Evolutionary conservation across 1,140 invertebrate genomes (phyloP).

Genomic region (Physella acuta): DNA sequence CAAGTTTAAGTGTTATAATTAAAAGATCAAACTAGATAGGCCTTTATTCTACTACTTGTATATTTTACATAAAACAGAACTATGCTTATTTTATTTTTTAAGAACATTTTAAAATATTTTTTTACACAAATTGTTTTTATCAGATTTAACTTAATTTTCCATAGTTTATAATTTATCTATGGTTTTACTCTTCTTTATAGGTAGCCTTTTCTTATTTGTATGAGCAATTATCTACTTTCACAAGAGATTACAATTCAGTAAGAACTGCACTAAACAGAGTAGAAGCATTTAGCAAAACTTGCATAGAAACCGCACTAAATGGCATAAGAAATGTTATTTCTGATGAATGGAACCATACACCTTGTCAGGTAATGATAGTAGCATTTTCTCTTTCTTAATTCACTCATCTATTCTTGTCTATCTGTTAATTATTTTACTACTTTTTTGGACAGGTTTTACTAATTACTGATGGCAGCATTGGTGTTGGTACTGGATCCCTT

Average conservation of each 20-base stretch:
- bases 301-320: slow-evolving; percentile 74
- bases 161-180: background rate
- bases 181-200: slow-evolving; percentile 57
- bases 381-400: background rate
- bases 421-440: background rate
- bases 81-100: background rate
- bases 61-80: background rate
- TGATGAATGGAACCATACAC: slow-evolving; percentile 81
- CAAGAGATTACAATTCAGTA: slow-evolving; percentile 79
- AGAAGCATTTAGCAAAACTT: slow-evolving; percentile 82
- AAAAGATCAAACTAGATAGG: background rate
- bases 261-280: slow-evolving; percentile 72
- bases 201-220: slow-evolving; percentile 77
- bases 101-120: background rate
- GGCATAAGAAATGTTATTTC: slow-evolving; percentile 76
- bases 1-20: background rate
- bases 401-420: background rate
- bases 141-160: background rate
- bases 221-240: slow-evolving; percentile 80
- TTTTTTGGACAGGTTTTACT: slow-evolving; percentile 69
- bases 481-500: slow-evolving; percentile 68
- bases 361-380: slow-evolving; percentile 60
- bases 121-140: background rate
- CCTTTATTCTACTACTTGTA: background rate
- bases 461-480: slow-evolving; percentile 77